Conservation (phyloP, 2,888 invertebrate genomes). For the Drosophila trichaetosa region DNA sequence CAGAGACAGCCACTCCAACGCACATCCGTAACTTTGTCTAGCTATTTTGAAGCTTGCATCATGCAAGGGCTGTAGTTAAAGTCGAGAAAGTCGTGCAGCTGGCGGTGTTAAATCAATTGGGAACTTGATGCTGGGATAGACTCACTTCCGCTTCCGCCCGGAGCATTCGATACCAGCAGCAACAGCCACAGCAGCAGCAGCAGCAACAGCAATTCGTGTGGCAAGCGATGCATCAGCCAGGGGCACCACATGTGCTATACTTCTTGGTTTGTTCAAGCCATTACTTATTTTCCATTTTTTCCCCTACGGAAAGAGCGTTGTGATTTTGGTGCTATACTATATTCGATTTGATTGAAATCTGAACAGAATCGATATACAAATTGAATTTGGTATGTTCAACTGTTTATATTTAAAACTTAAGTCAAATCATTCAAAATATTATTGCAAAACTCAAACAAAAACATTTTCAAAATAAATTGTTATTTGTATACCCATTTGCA, state of each 20-base stretch:
- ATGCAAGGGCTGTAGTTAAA: conserved; percentile 16
- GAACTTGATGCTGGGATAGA: conserved; percentile 76
- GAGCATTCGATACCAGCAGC: conserved; percentile 13
- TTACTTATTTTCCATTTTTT: conserved; percentile 57
- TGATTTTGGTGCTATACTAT: not conserved
- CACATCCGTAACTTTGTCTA: conserved; percentile 13
- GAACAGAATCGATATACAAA: not conserved
- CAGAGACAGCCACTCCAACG: conserved; percentile 39
- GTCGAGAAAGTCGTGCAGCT: conserved; percentile 37
- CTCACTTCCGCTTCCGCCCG: conserved; percentile 60
- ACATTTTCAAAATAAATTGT: not conserved
- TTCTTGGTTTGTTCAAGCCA: conserved; percentile 43
- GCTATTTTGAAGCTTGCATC: conserved; percentile 52
- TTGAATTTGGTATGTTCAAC: not conserved
- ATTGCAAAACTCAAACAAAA: not conserved
- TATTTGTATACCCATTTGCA: not conserved
- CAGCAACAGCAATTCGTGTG: conserved; percentile 22
- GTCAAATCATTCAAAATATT: not conserved
- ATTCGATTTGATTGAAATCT: not conserved
- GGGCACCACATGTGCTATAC: conserved; percentile 61
- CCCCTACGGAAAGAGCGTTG: not conserved
- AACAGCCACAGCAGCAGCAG: not conserved
- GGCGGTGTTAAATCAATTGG: conserved; percentile 80
- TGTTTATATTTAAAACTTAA: not conserved
- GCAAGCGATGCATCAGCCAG: conserved; percentile 42